Percentiles rank a stretch among this genome's conserved stretches.
Conservation (phyloP, 2,797 vertebrate species). For the Carapus acus region DNA sequence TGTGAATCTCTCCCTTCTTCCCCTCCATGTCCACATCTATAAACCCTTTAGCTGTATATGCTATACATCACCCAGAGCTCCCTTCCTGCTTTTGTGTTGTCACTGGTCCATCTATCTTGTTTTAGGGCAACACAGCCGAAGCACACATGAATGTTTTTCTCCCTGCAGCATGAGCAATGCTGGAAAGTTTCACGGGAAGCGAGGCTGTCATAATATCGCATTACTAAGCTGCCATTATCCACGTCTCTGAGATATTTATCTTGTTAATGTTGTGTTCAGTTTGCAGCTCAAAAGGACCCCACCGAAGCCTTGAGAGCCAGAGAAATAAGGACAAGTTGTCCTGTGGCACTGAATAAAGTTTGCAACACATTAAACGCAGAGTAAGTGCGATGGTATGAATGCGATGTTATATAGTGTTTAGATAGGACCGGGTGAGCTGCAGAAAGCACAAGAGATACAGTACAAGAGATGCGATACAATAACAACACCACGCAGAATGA, state of each 20-base stretch:
- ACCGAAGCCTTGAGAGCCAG: not conserved
- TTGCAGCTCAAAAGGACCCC: not conserved
- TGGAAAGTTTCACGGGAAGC: constrained; percentile 11
- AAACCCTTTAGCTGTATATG: constrained; percentile 2
- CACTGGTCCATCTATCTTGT: constrained; percentile 2
- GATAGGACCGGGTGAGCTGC: no score
- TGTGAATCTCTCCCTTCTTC: not conserved
- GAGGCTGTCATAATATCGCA: not conserved
- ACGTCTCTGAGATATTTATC: not conserved
- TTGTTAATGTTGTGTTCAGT: not conserved
- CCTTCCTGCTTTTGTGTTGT: constrained; percentile 6
- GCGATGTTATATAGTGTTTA: no score
- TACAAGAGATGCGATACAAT: no score
- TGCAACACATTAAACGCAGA: no score
- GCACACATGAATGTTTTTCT: constrained; percentile 28
- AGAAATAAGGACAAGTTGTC: no score
- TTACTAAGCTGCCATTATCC: not conserved
- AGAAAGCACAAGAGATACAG: no score
- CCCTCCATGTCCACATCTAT: constrained; percentile 1
- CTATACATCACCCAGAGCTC: constrained; percentile 1
- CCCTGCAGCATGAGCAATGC: constrained; percentile 1
- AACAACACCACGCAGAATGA: no score
- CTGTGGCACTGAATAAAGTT: no score
- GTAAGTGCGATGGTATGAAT: no score
- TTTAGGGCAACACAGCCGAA: constrained; percentile 6